Evolutionary conservation across 2,113 vertebrate species (phyloP), one percentile per base, ranked within the genome.

Genomic region (Vireo altiloquus): DNA sequence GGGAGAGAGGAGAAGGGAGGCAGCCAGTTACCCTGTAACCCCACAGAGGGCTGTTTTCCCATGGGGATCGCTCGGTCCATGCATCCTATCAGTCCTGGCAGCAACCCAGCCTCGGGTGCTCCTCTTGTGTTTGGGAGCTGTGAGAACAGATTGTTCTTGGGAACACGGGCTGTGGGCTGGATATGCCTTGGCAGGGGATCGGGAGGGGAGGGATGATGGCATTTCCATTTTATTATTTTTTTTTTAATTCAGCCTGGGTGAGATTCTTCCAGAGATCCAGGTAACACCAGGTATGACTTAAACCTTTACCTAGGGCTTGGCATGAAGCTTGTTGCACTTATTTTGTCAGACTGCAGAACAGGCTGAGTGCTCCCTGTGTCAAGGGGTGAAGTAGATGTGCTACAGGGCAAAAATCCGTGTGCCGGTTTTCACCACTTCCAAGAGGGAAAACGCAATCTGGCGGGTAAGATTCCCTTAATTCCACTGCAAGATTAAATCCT

Each of bases 91-190:
- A 53, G 63, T 63, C 19, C 75, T 96, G 95, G 95, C 95, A 94
- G 84, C 56, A 71, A 44, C 28, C 79, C 95, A 96, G 82, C 66
- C 82, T 61, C 3, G 46, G 82, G 95, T 86, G 76, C 75, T 91
- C 52, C 65, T 80, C 87, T 78, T 28, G 39, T 91, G 66, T 83
- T 85, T 70, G 78, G 87, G 84, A 94, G 87, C 64, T 75, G 82
- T 4, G n/a, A 91, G 91, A 94, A 95, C 95, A 95, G 91, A 91
- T 66, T 92, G 91, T 84, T 91, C 91, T 57, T 0, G 5, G 89
- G 79, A 90, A 83, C 72, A 68, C 0, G 5, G 65, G 53, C 89
- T 91, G 65, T 11, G 25, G 0, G 0, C 85, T 94, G 76, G 64
- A 44, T 84, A 49, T 78, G 86, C 70, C 46, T 92, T 33, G 1